Evolutionary conservation across 2,113 vertebrate species (phyloP), one percentile per base, ranked within the genome.

Genomic region (Tautogolabrus adspersus): DNA sequence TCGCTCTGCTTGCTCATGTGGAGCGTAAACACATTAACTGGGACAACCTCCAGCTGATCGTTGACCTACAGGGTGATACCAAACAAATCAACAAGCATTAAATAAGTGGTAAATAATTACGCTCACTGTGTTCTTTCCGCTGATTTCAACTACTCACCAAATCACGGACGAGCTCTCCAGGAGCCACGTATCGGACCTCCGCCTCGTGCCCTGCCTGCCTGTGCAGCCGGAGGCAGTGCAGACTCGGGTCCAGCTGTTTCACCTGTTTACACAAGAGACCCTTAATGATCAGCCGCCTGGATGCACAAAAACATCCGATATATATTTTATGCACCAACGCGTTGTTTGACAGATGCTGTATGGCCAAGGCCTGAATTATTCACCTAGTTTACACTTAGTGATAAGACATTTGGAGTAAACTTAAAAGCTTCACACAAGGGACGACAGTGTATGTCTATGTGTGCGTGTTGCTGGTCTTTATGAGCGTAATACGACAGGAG

Each of bases 11-110:
- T 96, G 3, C 90, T 95, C 91, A 98, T 96, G 86, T 92, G 94
- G 70, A 97, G 56, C 0, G 95, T 91, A 63, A 95, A 95, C 66
- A 96, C 78, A 46, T 83, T 95, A 54, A 95, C 77, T 0, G 95
- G 94, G 34, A 96, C 94, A 76, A 97, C 93, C 92, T 98, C 96
- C 92, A 97, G 88, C 87, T 96, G 95, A 75, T 97, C 96, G 21
- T 93, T 95, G 21, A 95, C 88, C 97, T 98, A 76, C 63, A 69
- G 44, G 38, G n/a, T n/a, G 52, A 72, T 16, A 86, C 19, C 77
- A 84, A 75, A 74, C 64, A 80, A 63, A 87, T 75, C 70, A 38
- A 76, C 37, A 46, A 22, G 21, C 42, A 44, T 58, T 80, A 19
- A 51, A 69, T 55, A 67, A 79, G 54, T 67, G 26, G 51, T 8